Base-by-base conservation (phyloP, 92 coral and sea anemone species). In the Epizoanthus fatuus region DNA sequence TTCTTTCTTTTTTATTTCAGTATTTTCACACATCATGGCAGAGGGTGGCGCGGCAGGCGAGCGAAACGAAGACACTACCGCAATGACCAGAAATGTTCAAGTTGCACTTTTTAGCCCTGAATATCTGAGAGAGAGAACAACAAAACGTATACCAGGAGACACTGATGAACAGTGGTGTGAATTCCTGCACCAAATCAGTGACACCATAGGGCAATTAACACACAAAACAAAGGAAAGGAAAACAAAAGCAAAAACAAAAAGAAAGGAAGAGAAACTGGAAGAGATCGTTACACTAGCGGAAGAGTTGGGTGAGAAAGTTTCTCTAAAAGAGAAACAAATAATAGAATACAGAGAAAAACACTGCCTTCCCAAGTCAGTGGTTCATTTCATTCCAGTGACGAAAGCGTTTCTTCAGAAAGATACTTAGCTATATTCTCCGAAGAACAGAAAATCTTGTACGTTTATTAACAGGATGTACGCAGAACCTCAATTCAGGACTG, bases 401-500 rank as follows among this genome's bases (percentile, higher is more conserved):
- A 77, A 42, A 45, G 82, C 62, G 9, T 9, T 62, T 37, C 82
- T 77, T 15, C 62, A 77, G 82, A 77, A 77, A 77, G 82, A 90
- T 74, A 69, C 79, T 4, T 57, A 86, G 40, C 66, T 74, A 52
- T 90, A 90, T 69, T 90, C 90, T 17, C 78, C 79, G 14, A 90
- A 90, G 64, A 68, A 35, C 65, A 81, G 87, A 72, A 89, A 90
- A 75, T 42, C 69, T 51, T 44, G 44, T 40, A 60, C 70, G 17
- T 38, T 69, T n/a, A 44, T 60, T 13, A 56, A 77, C 2, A 77
- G 29, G 39, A 77, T 77, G 13, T 77, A 77, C 53, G 15, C 42
- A 20, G 90, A 89, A 68, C 74, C 82, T 2, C 74, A 89, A 19
- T 90, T 86, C 84, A 90, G 93, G 86, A 90, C 87, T 56, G 85